Conservation (phyloP, 2,113 vertebrate genomes). For the Pelodiscus sinensis region DNA sequence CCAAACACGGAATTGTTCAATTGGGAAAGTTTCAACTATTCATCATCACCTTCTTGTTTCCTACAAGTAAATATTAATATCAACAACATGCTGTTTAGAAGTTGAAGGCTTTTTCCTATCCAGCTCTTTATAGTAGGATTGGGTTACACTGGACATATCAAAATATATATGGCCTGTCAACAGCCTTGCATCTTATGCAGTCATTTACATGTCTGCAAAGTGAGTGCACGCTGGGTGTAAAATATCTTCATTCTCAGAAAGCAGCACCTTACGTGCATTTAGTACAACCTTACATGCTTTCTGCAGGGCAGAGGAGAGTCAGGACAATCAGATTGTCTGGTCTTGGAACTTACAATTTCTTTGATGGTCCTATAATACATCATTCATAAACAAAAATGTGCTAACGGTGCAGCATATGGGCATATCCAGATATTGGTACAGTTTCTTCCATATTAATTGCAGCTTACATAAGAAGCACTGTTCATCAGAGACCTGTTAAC, state of each 20-base stretch:
- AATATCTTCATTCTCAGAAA: neutral
- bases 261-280: neutral
- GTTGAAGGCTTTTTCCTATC: neutral
- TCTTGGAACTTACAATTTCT: neutral
- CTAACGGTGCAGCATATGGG: neutral
- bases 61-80: neutral
- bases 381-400: neutral
- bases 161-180: neutral
- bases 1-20: neutral
- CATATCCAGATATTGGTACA: neutral
- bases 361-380: rapidly evolving
- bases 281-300: neutral
- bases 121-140: neutral
- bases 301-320: neutral
- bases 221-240: neutral
- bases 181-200: neutral
- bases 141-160: neutral
- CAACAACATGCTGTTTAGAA: neutral
- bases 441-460: neutral
- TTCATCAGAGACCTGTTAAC: neutral
- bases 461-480: neutral
- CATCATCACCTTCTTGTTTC: neutral
- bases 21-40: neutral
- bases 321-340: neutral
- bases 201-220: neutral